A percentile compares a stretch with the other conserved stretches of the same genome.
phyloP scores from a whole-genome alignment of 2,113 vertebrate species.

The Calyptomena viridis region DNA sequence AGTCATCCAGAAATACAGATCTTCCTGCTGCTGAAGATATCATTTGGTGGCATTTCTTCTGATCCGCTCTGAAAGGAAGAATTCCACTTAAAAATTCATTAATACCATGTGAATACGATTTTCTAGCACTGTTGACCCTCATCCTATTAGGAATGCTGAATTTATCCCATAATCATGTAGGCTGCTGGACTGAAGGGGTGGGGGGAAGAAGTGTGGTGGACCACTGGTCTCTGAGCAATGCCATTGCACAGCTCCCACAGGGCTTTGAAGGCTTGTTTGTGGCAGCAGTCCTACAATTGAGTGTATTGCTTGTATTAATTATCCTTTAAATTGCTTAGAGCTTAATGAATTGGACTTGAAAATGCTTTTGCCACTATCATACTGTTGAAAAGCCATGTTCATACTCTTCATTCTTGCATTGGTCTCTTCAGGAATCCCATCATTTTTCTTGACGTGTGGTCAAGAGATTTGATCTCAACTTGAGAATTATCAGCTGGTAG shows the following conservation, averaged over 20 bases:
- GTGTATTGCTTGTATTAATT: not conserved
- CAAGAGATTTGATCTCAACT: not conserved
- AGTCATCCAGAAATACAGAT: not conserved
- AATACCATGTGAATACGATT: not conserved
- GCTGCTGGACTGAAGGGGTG: not conserved
- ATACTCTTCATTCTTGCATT: not conserved
- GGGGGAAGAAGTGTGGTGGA: fast-evolving
- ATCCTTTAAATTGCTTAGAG: not conserved
- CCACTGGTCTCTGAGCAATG: fast-evolving
- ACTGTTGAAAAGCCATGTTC: not conserved
- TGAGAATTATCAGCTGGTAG: not conserved
- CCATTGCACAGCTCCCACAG: no score
- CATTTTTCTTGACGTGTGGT: not conserved
- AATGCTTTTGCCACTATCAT: not conserved
- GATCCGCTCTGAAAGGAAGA: not conserved
- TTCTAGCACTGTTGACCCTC: not conserved
- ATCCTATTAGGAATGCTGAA: not conserved
- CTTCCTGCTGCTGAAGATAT: not conserved
- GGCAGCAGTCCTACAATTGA: not conserved
- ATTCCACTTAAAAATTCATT: not conserved
- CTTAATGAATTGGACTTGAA: not conserved
- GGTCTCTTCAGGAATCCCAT: not conserved
- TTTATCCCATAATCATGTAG: not conserved
- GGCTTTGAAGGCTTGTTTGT: not conserved
- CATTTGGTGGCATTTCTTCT: not conserved